Evolutionary conservation across 1,140 invertebrate genomes (phyloP), one percentile per base, ranked within the genome.

Genomic region (Ruditapes philippinarum): DNA sequence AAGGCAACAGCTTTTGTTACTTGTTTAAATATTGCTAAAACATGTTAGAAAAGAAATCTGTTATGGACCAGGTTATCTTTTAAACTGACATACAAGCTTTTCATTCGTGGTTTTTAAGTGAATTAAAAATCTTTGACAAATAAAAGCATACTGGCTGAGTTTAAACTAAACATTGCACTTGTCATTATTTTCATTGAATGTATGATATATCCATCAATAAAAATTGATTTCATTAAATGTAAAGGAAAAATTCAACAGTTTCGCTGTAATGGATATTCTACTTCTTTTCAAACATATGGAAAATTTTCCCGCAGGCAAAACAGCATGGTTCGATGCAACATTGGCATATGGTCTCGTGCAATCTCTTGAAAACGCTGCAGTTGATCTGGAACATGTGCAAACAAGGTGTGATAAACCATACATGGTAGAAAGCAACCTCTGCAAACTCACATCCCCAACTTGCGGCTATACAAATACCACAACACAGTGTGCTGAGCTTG

Each of bases 371-470:
- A 2, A 62, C 65, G 19, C 80, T 57, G 19, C 80, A 84, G 42
- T 84, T 82, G 60, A 88, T 88, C 19, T 70, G 17, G 0, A 82
- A 28, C n/a, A 83, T 28, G 19, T 51, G n/a, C 5, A 92, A 70
- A 33, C 19, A 9, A 0, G 96, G 96, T n/a, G 95, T 95, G 25
- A 94, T 70, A 40, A 91, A 85, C 96, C 96, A 96, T 38, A 96
- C 91, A 81, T 95, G 92, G 25, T 91, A 54, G 95, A 98, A 98
- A 0, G 97, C 97, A 0, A 98, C 95, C 90, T 97, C 97, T 25
- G 97, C 97, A 92, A 98, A 98, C n/a, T 97, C 96, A 82, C 97
- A 97, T 1, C 97, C 98, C 60, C 97, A 96, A 88, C 97, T 95
- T 76, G 98, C 96, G 0, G 97, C 97, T 62, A 97, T 96, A 38